Conservation (phyloP, 2,888 invertebrate genomes). For the Anoncus sp. region DNA sequence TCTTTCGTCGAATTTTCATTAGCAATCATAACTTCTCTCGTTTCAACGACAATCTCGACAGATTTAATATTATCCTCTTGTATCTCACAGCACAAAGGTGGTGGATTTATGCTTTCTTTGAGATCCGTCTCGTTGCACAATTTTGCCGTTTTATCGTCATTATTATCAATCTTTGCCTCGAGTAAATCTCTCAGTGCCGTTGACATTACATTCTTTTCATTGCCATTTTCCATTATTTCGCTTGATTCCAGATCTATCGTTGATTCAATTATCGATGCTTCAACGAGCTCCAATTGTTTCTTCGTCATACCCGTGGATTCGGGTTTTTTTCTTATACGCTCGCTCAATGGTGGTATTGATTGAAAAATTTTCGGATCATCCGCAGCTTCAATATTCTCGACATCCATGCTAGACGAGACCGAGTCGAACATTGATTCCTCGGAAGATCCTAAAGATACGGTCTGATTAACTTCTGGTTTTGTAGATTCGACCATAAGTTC, state of each 20-base stretch:
- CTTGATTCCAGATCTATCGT: constrained; percentile 76
- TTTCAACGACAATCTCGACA: constrained; percentile 30
- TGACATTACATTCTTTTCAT: constrained; percentile 77
- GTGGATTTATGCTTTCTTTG: constrained; percentile 66
- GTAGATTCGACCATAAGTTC: constrained; percentile 47
- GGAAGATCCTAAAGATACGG: constrained; percentile 64
- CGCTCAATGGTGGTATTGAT: constrained; percentile 80
- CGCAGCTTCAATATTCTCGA: constrained; percentile 66
- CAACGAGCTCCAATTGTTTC: constrained; percentile 78
- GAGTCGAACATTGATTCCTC: constrained; percentile 77
- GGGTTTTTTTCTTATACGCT: constrained; percentile 79
- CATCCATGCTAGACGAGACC: constrained; percentile 73
- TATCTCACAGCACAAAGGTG: constrained; percentile 52
- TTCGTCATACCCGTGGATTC: constrained; percentile 71
- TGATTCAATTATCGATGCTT: constrained; percentile 80
- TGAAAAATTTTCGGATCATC: constrained; percentile 75
- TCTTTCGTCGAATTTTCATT: constrained; percentile 62
- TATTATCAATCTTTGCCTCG: constrained; percentile 79
- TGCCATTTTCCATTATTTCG: constrained; percentile 69
- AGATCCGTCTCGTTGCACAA: constrained; percentile 44
- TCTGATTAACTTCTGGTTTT: constrained; percentile 57
- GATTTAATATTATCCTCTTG: constrained; percentile 30
- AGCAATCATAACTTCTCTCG: not conserved
- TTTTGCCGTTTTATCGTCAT: constrained; percentile 69
- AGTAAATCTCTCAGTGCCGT: constrained; percentile 78